These are phyloP conservation scores for Gymnothorax javanicus DNA, from an alignment of 2,797 vertebrate genomes.

Conservation along the genomic window DNA sequence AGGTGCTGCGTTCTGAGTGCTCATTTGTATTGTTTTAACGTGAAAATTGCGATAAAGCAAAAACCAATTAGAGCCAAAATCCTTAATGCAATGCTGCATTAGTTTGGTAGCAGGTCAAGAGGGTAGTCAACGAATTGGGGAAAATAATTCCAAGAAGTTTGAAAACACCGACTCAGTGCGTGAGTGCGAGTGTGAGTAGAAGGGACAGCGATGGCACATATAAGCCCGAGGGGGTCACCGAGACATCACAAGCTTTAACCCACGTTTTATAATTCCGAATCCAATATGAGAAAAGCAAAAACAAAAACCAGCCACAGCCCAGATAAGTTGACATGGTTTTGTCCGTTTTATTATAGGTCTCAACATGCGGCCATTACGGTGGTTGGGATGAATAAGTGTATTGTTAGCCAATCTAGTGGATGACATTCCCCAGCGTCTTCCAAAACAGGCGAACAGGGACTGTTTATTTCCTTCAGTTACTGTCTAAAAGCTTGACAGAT, in stretches of 20 bases:
- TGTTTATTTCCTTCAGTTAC: constrained; percentile 43
- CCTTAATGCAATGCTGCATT: not conserved
- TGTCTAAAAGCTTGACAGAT: constrained; percentile 41
- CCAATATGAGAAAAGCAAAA: no score
- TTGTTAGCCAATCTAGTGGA: constrained; percentile 49
- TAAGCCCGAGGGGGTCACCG: not conserved
- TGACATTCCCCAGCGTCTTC: constrained; percentile 39
- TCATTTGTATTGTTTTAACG: not conserved
- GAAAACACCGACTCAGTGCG: not conserved
- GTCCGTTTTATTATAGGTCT: constrained; percentile 61
- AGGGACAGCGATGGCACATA: not conserved
- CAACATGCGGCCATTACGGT: constrained; percentile 52
- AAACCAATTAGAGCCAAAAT: not conserved
- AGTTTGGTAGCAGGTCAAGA: not conserved
- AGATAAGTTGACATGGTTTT: constrained; percentile 21
- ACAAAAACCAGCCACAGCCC: constrained; percentile 14
- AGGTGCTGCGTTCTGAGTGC: no score
- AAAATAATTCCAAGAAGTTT: not conserved
- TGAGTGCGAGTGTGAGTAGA: not conserved
- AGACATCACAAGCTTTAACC: not conserved
- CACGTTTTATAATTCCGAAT: not conserved
- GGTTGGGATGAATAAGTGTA: constrained; percentile 53
- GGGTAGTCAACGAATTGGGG: not conserved
- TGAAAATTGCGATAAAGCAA: not conserved
- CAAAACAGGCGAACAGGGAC: constrained; percentile 47